A percentile compares a stretch with the other conserved stretches of the same genome.
phyloP scores from a whole-genome alignment of 2,888 invertebrate genomes.

The Oxycera nigricornis region DNA sequence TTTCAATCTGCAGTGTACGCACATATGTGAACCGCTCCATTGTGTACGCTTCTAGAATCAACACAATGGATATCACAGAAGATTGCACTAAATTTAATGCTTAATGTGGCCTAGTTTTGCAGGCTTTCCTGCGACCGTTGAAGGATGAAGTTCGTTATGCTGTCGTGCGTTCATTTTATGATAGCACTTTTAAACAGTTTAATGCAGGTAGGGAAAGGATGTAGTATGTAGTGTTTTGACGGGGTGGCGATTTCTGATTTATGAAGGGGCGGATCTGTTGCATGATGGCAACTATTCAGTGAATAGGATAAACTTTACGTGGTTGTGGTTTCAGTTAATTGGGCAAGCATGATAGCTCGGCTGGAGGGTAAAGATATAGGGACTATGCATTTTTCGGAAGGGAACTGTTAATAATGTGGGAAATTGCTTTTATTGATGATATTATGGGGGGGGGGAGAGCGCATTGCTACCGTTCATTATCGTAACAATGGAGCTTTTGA shows the following conservation, averaged over 20 bases:
- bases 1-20: background rate
- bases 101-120: constrained; percentile 19
- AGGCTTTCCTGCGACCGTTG: background rate
- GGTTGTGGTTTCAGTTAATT: background rate
- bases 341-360: background rate
- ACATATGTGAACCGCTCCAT: background rate
- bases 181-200: constrained; percentile 18
- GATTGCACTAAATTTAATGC: background rate
- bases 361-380: no score
- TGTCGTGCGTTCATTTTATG: background rate
- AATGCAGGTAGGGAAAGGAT: constrained; percentile 2
- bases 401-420: no score
- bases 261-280: background rate
- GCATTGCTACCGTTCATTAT: no score
- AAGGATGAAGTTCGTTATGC: constrained; percentile 2
- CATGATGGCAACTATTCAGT: background rate
- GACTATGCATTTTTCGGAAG: no score
- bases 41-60: background rate
- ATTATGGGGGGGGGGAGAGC: no score
- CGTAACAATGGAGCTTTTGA: no score
- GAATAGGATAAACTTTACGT: background rate
- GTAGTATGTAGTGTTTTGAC: background rate
- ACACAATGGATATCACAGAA: background rate
- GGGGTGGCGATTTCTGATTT: background rate
- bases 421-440: background rate